Conservation (phyloP, 2,888 invertebrate genomes). For the Microctonus aethiopoides region DNA sequence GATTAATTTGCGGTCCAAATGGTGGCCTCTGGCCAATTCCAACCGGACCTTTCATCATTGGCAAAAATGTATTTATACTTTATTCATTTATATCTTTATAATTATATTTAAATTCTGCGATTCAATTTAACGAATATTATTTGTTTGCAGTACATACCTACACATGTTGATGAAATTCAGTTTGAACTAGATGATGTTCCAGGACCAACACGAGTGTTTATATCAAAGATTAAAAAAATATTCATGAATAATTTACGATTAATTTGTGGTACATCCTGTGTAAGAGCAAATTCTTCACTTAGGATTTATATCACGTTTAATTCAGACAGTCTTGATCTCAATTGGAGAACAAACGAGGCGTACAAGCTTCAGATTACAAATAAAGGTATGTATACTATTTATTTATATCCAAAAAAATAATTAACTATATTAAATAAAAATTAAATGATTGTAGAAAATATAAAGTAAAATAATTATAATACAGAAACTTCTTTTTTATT, state of each 20-base stretch:
- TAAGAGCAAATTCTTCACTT: slow-evolving; percentile 69
- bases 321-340: slow-evolving; percentile 69
- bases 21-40: slow-evolving; percentile 56
- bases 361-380: slow-evolving; percentile 73
- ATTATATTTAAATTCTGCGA: neutral
- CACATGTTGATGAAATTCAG: slow-evolving; percentile 38
- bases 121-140: neutral
- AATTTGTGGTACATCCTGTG: slow-evolving; percentile 72
- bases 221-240: slow-evolving; percentile 71
- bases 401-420: too few relatives aligned
- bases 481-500: too few relatives aligned
- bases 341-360: slow-evolving; percentile 78
- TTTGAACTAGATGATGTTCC: slow-evolving; percentile 31
- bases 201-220: slow-evolving; percentile 67
- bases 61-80: slow-evolving; percentile 45
- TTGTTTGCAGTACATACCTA: slow-evolving; percentile 36
- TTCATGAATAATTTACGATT: slow-evolving; percentile 71
- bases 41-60: slow-evolving; percentile 43
- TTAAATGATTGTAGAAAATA: too few relatives aligned
- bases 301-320: slow-evolving; percentile 71
- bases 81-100: neutral
- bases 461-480: too few relatives aligned
- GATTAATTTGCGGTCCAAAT: slow-evolving; percentile 49
- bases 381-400: slow-evolving; percentile 70
- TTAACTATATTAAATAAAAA: too few relatives aligned